Conservation (phyloP, 2,888 invertebrate species). For the Machimus rusticus region DNA sequence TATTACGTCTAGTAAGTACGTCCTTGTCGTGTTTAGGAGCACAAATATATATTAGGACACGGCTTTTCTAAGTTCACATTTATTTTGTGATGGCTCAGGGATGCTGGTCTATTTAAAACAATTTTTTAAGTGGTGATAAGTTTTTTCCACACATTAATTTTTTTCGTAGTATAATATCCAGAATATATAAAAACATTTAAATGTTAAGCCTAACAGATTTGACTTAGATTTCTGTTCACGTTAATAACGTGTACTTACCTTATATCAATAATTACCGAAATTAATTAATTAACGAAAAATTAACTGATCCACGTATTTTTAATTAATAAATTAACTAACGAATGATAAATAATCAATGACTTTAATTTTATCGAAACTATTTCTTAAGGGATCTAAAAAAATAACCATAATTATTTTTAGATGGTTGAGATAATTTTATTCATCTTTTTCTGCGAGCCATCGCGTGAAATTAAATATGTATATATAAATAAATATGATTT, state of each 20-base stretch:
- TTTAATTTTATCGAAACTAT: no score
- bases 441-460: background rate
- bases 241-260: background rate
- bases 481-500: no score
- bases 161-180: background rate
- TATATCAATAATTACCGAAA: background rate
- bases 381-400: no score
- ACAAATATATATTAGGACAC: slow-evolving; percentile 50
- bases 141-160: background rate
- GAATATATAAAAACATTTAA: background rate
- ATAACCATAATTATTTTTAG: no score
- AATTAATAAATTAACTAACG: no score
- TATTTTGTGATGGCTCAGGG: slow-evolving; percentile 43
- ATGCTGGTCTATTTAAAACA: slow-evolving; percentile 38
- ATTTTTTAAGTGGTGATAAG: background rate
- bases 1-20: slow-evolving; percentile 42
- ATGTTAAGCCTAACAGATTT: no score
- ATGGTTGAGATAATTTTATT: background rate
- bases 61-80: slow-evolving; percentile 45
- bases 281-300: no score
- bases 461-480: background rate
- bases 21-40: slow-evolving; percentile 48
- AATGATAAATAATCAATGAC: no score
- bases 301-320: no score
- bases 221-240: background rate